Evolutionary conservation across 64 coral and sea anemone genomes (phyloP).

Genomic region (Actinia equina): DNA sequence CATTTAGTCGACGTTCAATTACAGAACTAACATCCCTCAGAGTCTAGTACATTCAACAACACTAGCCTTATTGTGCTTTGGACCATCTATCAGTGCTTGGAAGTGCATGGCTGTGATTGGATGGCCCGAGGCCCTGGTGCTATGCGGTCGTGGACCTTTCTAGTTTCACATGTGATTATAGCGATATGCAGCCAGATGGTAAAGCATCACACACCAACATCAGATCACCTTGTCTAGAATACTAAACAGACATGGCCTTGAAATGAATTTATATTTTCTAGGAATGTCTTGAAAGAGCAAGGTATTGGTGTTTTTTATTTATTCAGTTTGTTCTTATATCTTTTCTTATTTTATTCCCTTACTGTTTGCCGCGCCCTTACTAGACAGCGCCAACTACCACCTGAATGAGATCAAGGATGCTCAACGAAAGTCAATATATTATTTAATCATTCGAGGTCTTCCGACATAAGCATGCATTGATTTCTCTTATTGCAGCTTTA

Average conservation of each 20-base stretch:
- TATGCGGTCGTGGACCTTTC: neutral
- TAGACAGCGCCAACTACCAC: neutral
- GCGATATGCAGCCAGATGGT: neutral
- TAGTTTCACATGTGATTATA: neutral
- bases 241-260: neutral
- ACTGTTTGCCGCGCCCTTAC: neutral
- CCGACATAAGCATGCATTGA: neutral
- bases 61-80: neutral
- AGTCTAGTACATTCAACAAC: neutral
- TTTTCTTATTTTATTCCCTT: neutral
- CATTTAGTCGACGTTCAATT: neutral
- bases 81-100: neutral
- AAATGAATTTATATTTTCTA: neutral
- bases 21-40: neutral
- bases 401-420: neutral
- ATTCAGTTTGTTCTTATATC: neutral
- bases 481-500: neutral
- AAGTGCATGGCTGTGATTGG: neutral
- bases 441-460: neutral
- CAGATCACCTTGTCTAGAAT: neutral
- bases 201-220: neutral
- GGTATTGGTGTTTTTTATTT: neutral
- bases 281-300: neutral
- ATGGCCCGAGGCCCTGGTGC: neutral
- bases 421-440: neutral